These are phyloP conservation scores for Cichladusa arquata DNA, from an alignment of 2,113 vertebrate genomes.

Conservation along the genomic window DNA sequence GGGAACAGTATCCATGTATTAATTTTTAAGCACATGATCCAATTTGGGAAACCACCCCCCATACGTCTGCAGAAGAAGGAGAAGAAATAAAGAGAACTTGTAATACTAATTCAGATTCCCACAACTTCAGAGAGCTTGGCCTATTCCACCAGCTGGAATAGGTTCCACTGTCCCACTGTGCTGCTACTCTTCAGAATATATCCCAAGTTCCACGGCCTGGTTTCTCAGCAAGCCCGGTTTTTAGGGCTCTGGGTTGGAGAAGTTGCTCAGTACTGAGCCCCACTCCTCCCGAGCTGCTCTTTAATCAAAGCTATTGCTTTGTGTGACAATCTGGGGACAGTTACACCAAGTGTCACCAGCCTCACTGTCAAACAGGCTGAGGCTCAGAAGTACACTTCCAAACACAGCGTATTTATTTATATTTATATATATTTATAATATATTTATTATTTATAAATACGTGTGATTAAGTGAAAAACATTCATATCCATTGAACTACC, in stretches of 20 bases:
- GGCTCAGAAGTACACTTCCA: background rate
- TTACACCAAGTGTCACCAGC: background rate
- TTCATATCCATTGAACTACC: background rate
- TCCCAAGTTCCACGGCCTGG: background rate
- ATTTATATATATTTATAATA: too few relatives aligned
- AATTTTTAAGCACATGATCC: background rate
- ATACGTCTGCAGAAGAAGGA: background rate
- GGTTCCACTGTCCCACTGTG: background rate
- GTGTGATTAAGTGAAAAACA: background rate
- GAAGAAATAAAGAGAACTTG: background rate
- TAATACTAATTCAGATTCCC: background rate
- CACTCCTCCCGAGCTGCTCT: rapidly evolving
- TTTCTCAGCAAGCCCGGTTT: background rate
- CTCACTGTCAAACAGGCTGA: background rate
- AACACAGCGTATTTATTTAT: background rate
- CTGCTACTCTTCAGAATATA: background rate
- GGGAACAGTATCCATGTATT: background rate
- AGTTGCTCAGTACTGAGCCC: background rate
- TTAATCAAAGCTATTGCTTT: background rate
- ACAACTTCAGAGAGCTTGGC: background rate
- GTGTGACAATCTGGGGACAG: background rate
- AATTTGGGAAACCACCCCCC: background rate
- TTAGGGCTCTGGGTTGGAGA: background rate
- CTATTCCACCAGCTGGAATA: background rate
- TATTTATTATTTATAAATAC: background rate